Evolutionary conservation across 2,888 invertebrate genomes (phyloP), one percentile per base, ranked within the genome.

Genomic region (Pemphredon lugubris): DNA sequence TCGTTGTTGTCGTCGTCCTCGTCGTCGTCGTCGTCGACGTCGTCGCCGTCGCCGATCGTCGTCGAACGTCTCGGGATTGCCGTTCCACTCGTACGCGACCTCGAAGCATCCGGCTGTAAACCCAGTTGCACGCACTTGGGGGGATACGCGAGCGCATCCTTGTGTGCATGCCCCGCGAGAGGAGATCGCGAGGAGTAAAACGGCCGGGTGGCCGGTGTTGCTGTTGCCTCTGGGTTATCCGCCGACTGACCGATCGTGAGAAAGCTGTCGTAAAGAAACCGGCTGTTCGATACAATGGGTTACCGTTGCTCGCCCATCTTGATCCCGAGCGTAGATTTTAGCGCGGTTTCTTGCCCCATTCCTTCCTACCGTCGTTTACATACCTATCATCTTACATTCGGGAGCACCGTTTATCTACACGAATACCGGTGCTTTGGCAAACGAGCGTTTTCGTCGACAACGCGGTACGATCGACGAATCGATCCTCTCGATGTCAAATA

Each of bases 101-200:
- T 69, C 65, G 69, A 53, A 69, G 67, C 73, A 81, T 81, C 81
- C 81, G 81, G 81, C 76, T 81, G 81, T 74, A 69, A 81, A 74
- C 77, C 81, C 73, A 81, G 70, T 81, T 81, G 79, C 76, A 73
- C 48, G 73, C 73, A 58, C 73, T 44, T 5, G 14, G 57, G 45
- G 23, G 34, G 64, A 48, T 40, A 55, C 47, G n/a, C n/a, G n/a
- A n/a, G n/a, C n/a, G 60, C 57, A 45, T 66, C 70, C 55, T 55
- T 16, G 37, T 18, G 42, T 34, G 21, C 32, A 67, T 70, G n/a
- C n/a, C 70, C 70, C 69, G 51, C 26, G 50, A 37, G 37, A 7
- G 53, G 50, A n/a, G 16, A 60, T 23, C 50, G 30, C 55, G 54
- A 44, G 16, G n/a, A n/a, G n/a, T 26, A 26, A 26, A 3, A 48